Percentiles rank a stretch among this genome's conserved stretches.
These are phyloP conservation scores for Oceanites oceanicus DNA, from an alignment of 2,113 vertebrate genomes.

Conservation along the genomic window DNA sequence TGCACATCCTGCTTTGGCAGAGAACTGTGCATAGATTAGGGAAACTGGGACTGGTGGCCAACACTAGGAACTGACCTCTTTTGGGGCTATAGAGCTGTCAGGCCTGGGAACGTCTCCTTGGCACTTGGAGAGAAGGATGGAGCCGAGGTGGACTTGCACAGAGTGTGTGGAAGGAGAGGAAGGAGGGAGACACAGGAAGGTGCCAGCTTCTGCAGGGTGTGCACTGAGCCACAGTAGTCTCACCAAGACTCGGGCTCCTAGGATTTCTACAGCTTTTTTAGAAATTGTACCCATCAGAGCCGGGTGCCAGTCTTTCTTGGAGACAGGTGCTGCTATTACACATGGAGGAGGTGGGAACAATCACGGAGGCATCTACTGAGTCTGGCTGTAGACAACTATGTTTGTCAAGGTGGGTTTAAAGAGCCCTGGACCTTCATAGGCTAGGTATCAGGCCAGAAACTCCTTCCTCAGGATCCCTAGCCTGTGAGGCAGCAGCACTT, in stretches of 20 bases:
- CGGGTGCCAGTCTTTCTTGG: not conserved
- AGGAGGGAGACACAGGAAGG: not conserved
- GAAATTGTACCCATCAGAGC: not conserved
- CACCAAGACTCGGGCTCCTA: not conserved
- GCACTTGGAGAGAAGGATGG: not conserved
- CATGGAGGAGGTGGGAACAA: not conserved
- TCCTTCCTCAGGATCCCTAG: not conserved
- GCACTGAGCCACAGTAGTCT: not conserved
- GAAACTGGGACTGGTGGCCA: not conserved
- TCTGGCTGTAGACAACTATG: not conserved
- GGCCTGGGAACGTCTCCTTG: not conserved
- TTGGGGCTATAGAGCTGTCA: not conserved
- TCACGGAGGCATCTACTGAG: not conserved
- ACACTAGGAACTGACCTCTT: not conserved
- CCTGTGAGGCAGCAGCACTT: not conserved
- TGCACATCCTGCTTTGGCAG: not conserved
- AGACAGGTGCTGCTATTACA: not conserved
- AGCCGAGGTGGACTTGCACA: not conserved
- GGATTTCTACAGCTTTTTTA: not conserved
- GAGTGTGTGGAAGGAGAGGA: not conserved
- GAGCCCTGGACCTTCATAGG: not conserved
- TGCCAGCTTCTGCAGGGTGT: not conserved
- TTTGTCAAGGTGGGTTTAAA: not conserved
- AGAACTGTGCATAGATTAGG: not conserved
- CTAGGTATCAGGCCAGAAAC: not conserved